Percentiles rank a stretch among this genome's conserved stretches.
Conservation (phyloP, 1,140 invertebrate genomes). For the Camponotus pennsylvanicus region DNA sequence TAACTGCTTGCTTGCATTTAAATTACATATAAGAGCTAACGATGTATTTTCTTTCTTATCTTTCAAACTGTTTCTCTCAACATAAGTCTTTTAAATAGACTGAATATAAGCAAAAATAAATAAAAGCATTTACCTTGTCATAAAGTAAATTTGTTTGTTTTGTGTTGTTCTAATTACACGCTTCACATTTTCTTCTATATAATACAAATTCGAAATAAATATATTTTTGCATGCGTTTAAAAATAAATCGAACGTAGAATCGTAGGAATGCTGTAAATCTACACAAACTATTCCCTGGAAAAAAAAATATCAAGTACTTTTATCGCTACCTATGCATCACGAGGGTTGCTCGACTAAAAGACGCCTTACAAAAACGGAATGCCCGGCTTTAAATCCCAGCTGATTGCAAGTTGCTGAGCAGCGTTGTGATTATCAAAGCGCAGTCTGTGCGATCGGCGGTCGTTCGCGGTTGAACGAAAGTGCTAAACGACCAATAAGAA, state of each 20-base stretch:
- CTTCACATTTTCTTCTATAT: not conserved
- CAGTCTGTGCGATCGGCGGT: constrained; percentile 30
- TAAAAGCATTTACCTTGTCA: not conserved
- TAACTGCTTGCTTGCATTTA: constrained; percentile 35
- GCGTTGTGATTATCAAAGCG: constrained; percentile 34
- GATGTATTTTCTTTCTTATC: constrained; percentile 12
- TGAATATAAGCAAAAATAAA: not conserved
- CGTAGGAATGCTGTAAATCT: not conserved
- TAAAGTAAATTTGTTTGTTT: not conserved
- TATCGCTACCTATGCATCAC: constrained; percentile 16
- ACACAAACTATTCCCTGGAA: not conserved
- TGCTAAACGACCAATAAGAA: constrained; percentile 75
- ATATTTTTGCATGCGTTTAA: not conserved
- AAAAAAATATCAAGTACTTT: not conserved
- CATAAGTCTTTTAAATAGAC: not conserved
- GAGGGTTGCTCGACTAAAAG: constrained; percentile 14
- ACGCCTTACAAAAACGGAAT: not conserved
- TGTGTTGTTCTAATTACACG: not conserved
- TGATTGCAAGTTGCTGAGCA: constrained; percentile 30
- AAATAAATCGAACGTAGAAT: not conserved
- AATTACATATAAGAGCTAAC: not conserved
- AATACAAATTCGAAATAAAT: not conserved
- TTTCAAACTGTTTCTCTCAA: not conserved
- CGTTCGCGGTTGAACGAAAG: constrained; percentile 66
- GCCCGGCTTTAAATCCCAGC: not conserved